Base-by-base conservation (phyloP, 2,888 invertebrate species). In the Philereme vetulata region DNA sequence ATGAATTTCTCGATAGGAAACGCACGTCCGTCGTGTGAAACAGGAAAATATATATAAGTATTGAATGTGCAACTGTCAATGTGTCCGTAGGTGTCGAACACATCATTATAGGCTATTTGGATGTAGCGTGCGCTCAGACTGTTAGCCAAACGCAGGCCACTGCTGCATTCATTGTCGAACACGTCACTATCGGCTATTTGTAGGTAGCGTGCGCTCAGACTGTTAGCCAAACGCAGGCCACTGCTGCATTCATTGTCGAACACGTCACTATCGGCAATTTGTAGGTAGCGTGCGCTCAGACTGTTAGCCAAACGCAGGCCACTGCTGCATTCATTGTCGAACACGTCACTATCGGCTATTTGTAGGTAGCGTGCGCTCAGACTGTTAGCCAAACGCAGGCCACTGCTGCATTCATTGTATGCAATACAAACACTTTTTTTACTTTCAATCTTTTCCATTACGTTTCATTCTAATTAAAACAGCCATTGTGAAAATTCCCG, bases 401-500 rank as follows among this genome's bases (percentile, higher is more conserved):
- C 74, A 74, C 67, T 72, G 60, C 69, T 48, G 46, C 64, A 63
- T 66, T 75, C 80, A 82, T 81, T 82, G 80, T 80, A 78, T 81
- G 74, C 81, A 77, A 70, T 72, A 71, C 68, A 79, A 21, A 75
- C 76, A 73, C 72, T 82, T 83, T 77, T 81, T 81, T 79, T 72
- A 75, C 63, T 68, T 65, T 74, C 73, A 78, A 81, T 77, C 75
- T 76, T 71, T 72, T 69, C 76, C 73, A 80, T 80, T 81, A 78
- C 79, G 74, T 74, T 75, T 75, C 74, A 79, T 79, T 80, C 71
- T 78, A 82, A 81, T 83, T 81, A 81, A 79, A 84, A 77, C 76
- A 83, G 76, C 69, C 71, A 81, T 85, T 85, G 84, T 80, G 73
- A 77, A 77, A 74, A 77, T 84, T 85, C 84, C 76, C 84, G 83